Conservation (phyloP, 2,888 invertebrate genomes). For the Thereva unica region DNA sequence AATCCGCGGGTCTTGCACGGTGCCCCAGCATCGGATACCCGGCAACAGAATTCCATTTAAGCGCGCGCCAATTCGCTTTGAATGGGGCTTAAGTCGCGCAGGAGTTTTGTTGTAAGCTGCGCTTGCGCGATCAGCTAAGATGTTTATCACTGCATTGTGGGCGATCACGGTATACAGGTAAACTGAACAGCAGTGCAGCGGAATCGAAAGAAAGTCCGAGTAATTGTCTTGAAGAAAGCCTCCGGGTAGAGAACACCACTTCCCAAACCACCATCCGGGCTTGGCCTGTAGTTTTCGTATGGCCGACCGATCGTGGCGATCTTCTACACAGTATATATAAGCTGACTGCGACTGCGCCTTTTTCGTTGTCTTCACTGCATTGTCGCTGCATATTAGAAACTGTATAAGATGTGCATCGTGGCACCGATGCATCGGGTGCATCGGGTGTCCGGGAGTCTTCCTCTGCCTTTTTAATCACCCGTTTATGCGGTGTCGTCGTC, state of each 20-base stretch:
- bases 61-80: slow-evolving; percentile 26
- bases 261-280: neutral
- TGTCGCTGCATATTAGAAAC: slow-evolving; percentile 11
- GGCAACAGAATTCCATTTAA: slow-evolving; percentile 18
- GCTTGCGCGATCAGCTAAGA: slow-evolving; percentile 24
- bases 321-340: too few relatives aligned
- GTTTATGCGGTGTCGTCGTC: neutral
- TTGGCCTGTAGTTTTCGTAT: neutral
- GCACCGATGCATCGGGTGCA: neutral
- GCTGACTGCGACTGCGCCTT: neutral
- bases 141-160: slow-evolving; percentile 22
- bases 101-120: neutral
- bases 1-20: slow-evolving; percentile 12
- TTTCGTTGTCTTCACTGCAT: neutral
- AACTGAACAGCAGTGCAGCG: slow-evolving; percentile 5
- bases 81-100: slow-evolving; percentile 9
- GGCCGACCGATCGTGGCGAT: neutral
- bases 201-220: slow-evolving; percentile 12
- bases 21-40: neutral
- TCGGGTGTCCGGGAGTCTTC: too few relatives aligned
- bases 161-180: slow-evolving; percentile 19
- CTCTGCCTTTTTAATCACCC: neutral
- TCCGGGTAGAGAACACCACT: slow-evolving; percentile 7
- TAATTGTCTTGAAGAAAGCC: slow-evolving; percentile 14
- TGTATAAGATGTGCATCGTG: neutral